Conservation (phyloP, 2,113 vertebrate species). For the Tyto alba region DNA sequence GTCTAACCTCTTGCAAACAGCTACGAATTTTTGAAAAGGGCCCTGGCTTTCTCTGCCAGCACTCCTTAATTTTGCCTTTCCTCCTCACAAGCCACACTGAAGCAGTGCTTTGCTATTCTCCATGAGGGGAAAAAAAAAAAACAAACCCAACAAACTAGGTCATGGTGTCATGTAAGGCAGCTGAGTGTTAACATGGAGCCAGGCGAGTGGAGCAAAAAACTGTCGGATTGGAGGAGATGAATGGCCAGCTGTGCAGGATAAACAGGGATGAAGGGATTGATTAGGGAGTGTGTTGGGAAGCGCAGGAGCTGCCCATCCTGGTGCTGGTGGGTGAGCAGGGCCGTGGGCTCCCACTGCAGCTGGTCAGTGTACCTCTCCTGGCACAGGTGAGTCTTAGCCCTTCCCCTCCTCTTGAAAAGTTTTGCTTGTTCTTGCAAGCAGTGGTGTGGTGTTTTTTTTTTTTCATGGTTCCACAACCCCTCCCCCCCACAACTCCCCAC, state of each 20-base stretch:
- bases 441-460: rapidly evolving
- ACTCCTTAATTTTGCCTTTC: background rate
- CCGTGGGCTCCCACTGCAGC: background rate
- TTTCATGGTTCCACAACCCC: background rate
- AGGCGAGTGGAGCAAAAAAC: background rate
- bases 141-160: conserved; percentile 55
- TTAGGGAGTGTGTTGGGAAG: background rate
- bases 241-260: background rate
- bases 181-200: background rate
- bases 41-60: background rate
- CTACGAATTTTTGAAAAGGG: conserved; percentile 20
- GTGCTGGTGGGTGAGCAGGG: background rate
- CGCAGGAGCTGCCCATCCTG: background rate
- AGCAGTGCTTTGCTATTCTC: background rate
- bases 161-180: conserved; percentile 60
- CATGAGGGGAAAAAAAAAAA: rapidly evolving
- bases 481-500: rapidly evolving
- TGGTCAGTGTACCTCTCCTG: background rate
- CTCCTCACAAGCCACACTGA: background rate
- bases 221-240: background rate
- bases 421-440: background rate
- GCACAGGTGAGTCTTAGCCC: background rate
- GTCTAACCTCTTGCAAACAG: conserved; percentile 14
- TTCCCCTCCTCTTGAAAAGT: background rate
- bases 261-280: background rate